A percentile compares a stretch with the other conserved stretches of the same genome.
Conservation (phyloP, 2,797 vertebrate species). For the Percopsis omiscomaycus region DNA sequence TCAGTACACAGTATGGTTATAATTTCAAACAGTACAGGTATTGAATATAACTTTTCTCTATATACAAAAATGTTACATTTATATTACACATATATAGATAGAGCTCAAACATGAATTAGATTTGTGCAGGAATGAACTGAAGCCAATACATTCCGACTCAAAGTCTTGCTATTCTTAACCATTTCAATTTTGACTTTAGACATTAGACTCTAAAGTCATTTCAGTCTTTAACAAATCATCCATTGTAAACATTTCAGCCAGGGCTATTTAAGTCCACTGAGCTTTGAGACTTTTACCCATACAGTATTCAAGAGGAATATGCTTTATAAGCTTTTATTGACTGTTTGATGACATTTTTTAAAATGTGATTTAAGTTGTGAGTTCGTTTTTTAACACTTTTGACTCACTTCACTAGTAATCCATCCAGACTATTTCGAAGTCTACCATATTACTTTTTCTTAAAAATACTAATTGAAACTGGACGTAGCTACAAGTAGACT, state of each 20-base stretch:
- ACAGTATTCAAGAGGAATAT: conserved; percentile 39
- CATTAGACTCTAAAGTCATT: conserved; percentile 32
- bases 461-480: conserved; percentile 52
- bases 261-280: conserved; percentile 37
- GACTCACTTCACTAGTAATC: too few species aligned
- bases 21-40: conserved; percentile 72
- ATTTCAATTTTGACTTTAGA: conserved; percentile 17
- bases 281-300: conserved; percentile 40
- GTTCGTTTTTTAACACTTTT: background rate
- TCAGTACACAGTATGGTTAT: conserved; percentile 63
- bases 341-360: conserved; percentile 12
- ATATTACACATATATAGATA: conserved; percentile 68
- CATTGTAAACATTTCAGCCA: conserved; percentile 51
- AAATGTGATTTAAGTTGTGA: background rate
- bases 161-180: conserved; percentile 12
- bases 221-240: conserved; percentile 32
- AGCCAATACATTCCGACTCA: conserved; percentile 64
- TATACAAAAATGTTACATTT: conserved; percentile 78
- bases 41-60: conserved; percentile 72
- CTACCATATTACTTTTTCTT: conserved; percentile 19
- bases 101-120: conserved; percentile 58
- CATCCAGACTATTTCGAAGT: conserved; percentile 16
- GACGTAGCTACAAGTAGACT: conserved; percentile 65
- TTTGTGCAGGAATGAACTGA: conserved; percentile 72
- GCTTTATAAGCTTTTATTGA: conserved; percentile 14